Evolutionary conservation across 2,113 vertebrate genomes (phyloP).

Genomic region (Micromys minutus): DNA sequence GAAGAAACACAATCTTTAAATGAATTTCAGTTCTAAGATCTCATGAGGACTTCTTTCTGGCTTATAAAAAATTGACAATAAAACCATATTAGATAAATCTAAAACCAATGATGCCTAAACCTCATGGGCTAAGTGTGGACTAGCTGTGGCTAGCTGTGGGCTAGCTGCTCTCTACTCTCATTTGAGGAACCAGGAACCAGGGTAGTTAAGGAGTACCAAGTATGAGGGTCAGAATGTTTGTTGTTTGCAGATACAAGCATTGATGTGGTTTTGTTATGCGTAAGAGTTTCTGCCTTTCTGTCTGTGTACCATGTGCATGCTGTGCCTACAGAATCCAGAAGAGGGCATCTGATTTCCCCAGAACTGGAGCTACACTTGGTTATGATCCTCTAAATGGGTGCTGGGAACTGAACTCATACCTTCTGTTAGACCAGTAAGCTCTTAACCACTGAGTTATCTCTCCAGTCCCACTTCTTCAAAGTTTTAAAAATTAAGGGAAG

Average conservation of each 20-base stretch:
- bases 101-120: background rate
- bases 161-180: background rate
- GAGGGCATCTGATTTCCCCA: background rate
- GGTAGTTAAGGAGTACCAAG: background rate
- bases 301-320: background rate
- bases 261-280: background rate
- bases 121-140: accelerated
- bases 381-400: too few relatives aligned
- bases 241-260: accelerated
- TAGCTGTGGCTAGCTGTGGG: background rate
- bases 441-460: background rate
- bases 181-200: background rate
- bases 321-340: background rate
- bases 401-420: background rate
- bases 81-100: background rate
- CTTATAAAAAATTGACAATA: background rate
- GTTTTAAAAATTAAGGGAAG: background rate
- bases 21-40: background rate
- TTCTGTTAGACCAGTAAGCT: background rate
- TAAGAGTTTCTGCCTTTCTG: background rate
- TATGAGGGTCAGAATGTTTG: background rate
- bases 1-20: background rate
- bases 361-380: background rate
- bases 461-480: background rate
- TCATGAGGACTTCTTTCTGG: background rate